A percentile compares a stretch with the other conserved stretches of the same genome.
phyloP scores from a whole-genome alignment of 2,888 invertebrate species.

The Acleris holmiana region DNA sequence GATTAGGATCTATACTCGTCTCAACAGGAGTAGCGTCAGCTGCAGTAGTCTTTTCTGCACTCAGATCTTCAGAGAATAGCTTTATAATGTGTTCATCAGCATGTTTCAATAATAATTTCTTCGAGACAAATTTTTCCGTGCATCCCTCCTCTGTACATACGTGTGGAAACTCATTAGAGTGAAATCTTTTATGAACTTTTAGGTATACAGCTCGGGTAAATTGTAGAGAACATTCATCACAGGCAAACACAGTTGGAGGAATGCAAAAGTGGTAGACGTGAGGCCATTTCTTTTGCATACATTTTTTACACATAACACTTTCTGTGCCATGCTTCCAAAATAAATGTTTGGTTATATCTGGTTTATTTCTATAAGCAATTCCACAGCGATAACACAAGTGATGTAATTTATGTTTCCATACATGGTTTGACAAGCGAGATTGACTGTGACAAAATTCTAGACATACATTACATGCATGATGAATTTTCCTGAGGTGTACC shows the following conservation, averaged over 20 bases:
- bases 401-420: slow-evolving; percentile 95
- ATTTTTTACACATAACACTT: slow-evolving; percentile 92
- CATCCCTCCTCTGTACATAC: slow-evolving; percentile 89
- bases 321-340: slow-evolving; percentile 97
- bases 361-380: slow-evolving; percentile 94
- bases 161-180: slow-evolving; percentile 89
- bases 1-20: slow-evolving; percentile 61
- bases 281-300: slow-evolving; percentile 95
- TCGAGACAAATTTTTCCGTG: slow-evolving; percentile 91
- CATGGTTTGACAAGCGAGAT: slow-evolving; percentile 92
- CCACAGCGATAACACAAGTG: slow-evolving; percentile 95
- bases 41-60: slow-evolving; percentile 54
- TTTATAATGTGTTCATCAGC: slow-evolving; percentile 84
- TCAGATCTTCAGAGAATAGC: slow-evolving; percentile 59
- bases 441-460: slow-evolving; percentile 92
- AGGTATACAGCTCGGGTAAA: slow-evolving; percentile 91
- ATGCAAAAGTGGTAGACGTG: slow-evolving; percentile 96
- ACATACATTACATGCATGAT: slow-evolving; percentile 94
- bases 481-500: slow-evolving; percentile 93
- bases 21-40: slow-evolving; percentile 56
- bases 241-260: slow-evolving; percentile 90
- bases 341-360: slow-evolving; percentile 94
- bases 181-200: slow-evolving; percentile 93
- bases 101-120: slow-evolving; percentile 90
- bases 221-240: slow-evolving; percentile 91